Evolutionary conservation across 2,888 invertebrate genomes (phyloP), one percentile per base, ranked within the genome.

Genomic region (Aspidiotus destructor): DNA sequence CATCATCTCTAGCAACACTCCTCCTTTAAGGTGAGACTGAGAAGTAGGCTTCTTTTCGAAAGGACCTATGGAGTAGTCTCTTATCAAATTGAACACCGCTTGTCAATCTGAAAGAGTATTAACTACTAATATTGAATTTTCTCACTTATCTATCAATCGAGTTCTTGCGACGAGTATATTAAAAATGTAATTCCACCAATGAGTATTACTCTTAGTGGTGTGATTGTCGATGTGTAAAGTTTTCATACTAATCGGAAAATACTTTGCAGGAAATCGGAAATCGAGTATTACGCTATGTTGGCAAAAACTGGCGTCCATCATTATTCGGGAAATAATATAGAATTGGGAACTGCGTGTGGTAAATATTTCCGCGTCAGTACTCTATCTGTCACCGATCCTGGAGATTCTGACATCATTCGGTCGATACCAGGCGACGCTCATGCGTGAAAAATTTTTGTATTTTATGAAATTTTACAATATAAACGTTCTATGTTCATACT

Each of bases 231-330:
- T 28, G 28, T 28, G n/a, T 28, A 5, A 5, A 28, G 28, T 28
- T 28, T 5, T 28, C 28, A 28, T 28, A 3, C 28, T 28, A 28
- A 28, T 28, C 28, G 28, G 28, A 28, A 28, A 1, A 28, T 28
- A 28, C 28, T 28, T 28, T 28, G 13, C 41, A 95, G 99, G 82
- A 96, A 96, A 83, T 96, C 95, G 1, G 98, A 99, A 81, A 97
- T 99, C 78, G 99, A 99, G 79, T 99, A 99, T 80, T 99, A 99
- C 77, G 98, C 98, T 70, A 95, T 99, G 88, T 84, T 99, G 80
- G 96, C 99, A 55, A 98, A 98, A 80, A 98, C 97, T 70, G 99
- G 98, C 73, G 99, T 99, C 62, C 98, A 99, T 79, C 98, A 99
- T 79, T 99, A 99, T 84, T 90, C 92, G 73, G 99, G 99, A 67